These are phyloP conservation scores for Ophioninae sp. DNA, from an alignment of 2,888 invertebrate genomes.

Conservation along the genomic window DNA sequence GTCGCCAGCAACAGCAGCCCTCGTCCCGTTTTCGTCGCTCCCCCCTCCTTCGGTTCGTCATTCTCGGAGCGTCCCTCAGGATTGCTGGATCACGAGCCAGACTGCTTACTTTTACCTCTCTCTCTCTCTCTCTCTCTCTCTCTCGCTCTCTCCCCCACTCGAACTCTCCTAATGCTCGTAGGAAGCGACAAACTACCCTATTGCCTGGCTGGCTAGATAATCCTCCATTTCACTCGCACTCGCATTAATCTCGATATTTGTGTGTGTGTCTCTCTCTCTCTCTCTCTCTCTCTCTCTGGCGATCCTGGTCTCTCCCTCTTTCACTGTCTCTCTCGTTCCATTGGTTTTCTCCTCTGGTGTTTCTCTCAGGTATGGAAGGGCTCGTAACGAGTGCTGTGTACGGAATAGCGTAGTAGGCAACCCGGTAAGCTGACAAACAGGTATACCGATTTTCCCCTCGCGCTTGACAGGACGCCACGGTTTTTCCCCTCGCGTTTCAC, in stretches of 20 bases:
- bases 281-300: slow-evolving; percentile 14
- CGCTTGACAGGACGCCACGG: slow-evolving; percentile 23
- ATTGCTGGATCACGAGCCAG: slow-evolving; percentile 60
- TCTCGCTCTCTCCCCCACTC: slow-evolving; percentile 34
- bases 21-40: slow-evolving; percentile 52
- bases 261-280: slow-evolving; percentile 25
- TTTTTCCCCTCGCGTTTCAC: slow-evolving; percentile 35
- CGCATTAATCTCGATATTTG: slow-evolving; percentile 5
- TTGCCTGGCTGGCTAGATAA: slow-evolving; percentile 49
- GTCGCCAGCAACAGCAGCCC: slow-evolving; percentile 65
- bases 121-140: slow-evolving; percentile 32
- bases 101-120: slow-evolving; percentile 41
- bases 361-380: slow-evolving; percentile 55
- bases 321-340: slow-evolving; percentile 19
- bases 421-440: slow-evolving; percentile 54
- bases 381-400: slow-evolving; percentile 39
- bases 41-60: slow-evolving; percentile 24
- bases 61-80: slow-evolving; percentile 57
- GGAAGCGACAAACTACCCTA: slow-evolving; percentile 59
- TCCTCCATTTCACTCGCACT: slow-evolving; percentile 49
- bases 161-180: slow-evolving; percentile 26
- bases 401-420: slow-evolving; percentile 31
- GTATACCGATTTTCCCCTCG: slow-evolving; percentile 51
- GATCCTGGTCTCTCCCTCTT: slow-evolving; percentile 11
- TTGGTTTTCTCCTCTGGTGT: slow-evolving; percentile 29